Base-by-base conservation (phyloP, 2,888 invertebrate species). In the Tachina lurida region DNA sequence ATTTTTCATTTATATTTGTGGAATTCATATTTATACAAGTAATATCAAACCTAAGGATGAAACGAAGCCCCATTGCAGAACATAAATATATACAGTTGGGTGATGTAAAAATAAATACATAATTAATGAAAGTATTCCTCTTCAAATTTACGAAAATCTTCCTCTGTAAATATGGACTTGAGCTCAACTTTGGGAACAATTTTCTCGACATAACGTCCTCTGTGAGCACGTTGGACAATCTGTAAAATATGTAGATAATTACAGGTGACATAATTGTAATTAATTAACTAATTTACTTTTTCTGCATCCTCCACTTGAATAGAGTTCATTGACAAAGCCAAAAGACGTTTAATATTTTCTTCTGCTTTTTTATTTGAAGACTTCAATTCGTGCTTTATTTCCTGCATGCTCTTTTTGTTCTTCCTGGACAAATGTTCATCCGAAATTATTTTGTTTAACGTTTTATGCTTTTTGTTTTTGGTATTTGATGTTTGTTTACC, bases 81-180 rank as follows among this genome's bases (percentile, higher is more conserved):
- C 31, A 31, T 31, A 31, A 31, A 31, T 31, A 31, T 31, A 7
- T 31, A 31, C 31, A 31, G 0, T 31, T 31, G 47, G 5, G 3
- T 4, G 15, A 47, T 15, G 7, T n/a, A 15, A 13, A 7, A 12
- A 5, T 47, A n/a, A 15, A 58, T 68, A 52, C 54, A 58, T 19
- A 84, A 84, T 39, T 79, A 74, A 58, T 80, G 83, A 60, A 88
- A 86, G 77, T 88, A 88, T 79, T 87, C 88, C 17, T 79, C 84
- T 71, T 88, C 88, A 74, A 88, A 88, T 67, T 86, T 87, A 5
- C 78, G 78, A 58, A 88, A 88, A 43, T 88, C 88, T 81, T 88
- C 88, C 13, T 88, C 88, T 2, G 87, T 87, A 39, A 88, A 88
- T 52, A 88, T 88, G 3, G 88, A 88, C 58, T 87, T 84, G 12